These are phyloP conservation scores for Platysteira castanea DNA, from an alignment of 2,113 vertebrate genomes.

Conservation along the genomic window DNA sequence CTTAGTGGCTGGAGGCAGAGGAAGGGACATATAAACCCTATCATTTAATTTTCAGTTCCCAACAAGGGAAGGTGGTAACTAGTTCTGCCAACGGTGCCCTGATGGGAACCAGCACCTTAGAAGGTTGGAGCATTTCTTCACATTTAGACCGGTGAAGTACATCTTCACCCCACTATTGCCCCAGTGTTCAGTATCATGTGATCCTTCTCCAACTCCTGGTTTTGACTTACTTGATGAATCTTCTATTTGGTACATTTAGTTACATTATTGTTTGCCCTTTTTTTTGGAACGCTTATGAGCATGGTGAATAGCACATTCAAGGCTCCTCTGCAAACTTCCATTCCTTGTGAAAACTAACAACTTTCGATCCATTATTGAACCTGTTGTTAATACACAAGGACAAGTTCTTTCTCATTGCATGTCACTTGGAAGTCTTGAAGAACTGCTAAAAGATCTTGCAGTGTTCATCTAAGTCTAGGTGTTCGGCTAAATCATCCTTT, in stretches of 20 bases:
- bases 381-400: not conserved
- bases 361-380: not conserved
- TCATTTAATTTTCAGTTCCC: not conserved
- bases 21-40: fast-evolving
- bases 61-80: not conserved
- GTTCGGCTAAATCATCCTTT: not conserved
- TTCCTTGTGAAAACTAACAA: not conserved
- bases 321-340: not conserved
- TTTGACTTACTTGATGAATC: not conserved
- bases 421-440: not conserved
- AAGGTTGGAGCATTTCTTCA: not conserved
- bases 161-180: not conserved
- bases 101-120: not conserved
- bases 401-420: not conserved
- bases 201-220: not conserved
- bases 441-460: not conserved
- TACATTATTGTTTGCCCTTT: not conserved
- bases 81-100: not conserved
- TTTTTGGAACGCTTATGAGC: fast-evolving
- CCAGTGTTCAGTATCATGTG: not conserved
- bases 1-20: not conserved
- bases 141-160: not conserved
- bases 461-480: fast-evolving
- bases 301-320: not conserved
- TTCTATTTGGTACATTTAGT: not conserved